Base-by-base conservation (phyloP, 2,113 vertebrate species). In the Grammomys dolichurus region DNA sequence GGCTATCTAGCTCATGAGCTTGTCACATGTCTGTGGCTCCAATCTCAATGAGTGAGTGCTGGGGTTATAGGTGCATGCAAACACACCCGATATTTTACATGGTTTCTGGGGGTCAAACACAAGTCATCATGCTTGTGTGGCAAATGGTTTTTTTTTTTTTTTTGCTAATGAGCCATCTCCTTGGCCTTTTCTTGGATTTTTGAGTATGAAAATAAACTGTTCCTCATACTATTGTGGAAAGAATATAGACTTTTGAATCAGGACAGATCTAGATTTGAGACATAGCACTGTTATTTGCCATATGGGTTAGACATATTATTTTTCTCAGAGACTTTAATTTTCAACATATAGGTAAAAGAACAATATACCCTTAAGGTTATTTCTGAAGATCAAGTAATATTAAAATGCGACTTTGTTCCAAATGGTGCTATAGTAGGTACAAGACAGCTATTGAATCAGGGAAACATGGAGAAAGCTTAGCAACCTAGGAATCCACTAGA, bases 331-430 rank as follows among this genome's bases (percentile, higher is more conserved):
- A 11, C 14, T 94, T 51, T 60, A 46, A 77, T 87, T 84, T 76
- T 89, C 48, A 82, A 92, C 84, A 80, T 80, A 63, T 81, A 90
- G 40, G 60, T 87, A 96, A 94, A 94, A 93, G 24, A 89, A 24
- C 11, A 77, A 91, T 78, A 91, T 91, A 46, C 26, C 12, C 87
- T 67, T 90, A 95, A 97, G 54, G 19, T 93, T 93, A 43, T 72
- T 81, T 36, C 67, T 95, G 77, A 95, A 94, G 65, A 40, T 90
- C 69, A 87, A 91, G 51, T 77, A 54, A 95, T 22, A 75, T 87
- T 93, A 78, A 93, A 40, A 80, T 82, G 36, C 91, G 93, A 94
- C 22, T 91, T 92, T 72, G 28, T 54, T 43, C 88, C 95, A 36
- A 46, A 85, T 78, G 81, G 19, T 78, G n/a, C 56, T 77, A 88